Percentiles rank a stretch among this genome's conserved stretches.
Conservation (phyloP, 2,113 vertebrate species). For the Gymnorhina tibicen region DNA sequence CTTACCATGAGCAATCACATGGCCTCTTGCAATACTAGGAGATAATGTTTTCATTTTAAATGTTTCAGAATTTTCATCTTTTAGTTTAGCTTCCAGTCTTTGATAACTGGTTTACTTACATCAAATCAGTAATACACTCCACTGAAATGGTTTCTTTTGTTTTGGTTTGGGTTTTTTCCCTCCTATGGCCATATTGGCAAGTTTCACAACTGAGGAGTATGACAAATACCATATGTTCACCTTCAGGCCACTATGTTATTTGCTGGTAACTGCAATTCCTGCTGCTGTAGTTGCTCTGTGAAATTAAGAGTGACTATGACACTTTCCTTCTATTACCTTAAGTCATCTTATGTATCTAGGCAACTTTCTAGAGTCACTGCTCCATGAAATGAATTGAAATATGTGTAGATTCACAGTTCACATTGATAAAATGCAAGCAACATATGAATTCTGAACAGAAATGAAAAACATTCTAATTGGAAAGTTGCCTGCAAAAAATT, state of each 20-base stretch:
- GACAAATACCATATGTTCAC: slow-evolving; percentile 67
- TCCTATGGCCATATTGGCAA: neutral
- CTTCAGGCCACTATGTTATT: slow-evolving; percentile 54
- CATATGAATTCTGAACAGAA: slow-evolving; percentile 44
- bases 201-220: slow-evolving; percentile 48
- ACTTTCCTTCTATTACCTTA: slow-evolving; percentile 36
- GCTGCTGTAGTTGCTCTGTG: slow-evolving; percentile 10
- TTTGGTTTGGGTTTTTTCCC: neutral
- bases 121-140: neutral
- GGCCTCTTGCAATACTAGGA: neutral
- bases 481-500: slow-evolving; percentile 7
- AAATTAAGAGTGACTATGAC: slow-evolving; percentile 54
- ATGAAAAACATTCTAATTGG: neutral
- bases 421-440: neutral
- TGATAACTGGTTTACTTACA: neutral
- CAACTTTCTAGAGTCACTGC: slow-evolving; percentile 29
- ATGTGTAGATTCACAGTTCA: neutral
- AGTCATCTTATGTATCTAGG: slow-evolving; percentile 20
- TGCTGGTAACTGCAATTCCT: slow-evolving; percentile 49
- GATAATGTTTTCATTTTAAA: neutral
- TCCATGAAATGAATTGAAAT: slow-evolving; percentile 44
- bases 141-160: neutral
- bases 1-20: neutral
- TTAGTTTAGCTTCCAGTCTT: neutral
- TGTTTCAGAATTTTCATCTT: neutral